Evolutionary conservation across 1,140 invertebrate species (phyloP), one percentile per base, ranked within the genome.

Genomic region (Amyelois transitella): DNA sequence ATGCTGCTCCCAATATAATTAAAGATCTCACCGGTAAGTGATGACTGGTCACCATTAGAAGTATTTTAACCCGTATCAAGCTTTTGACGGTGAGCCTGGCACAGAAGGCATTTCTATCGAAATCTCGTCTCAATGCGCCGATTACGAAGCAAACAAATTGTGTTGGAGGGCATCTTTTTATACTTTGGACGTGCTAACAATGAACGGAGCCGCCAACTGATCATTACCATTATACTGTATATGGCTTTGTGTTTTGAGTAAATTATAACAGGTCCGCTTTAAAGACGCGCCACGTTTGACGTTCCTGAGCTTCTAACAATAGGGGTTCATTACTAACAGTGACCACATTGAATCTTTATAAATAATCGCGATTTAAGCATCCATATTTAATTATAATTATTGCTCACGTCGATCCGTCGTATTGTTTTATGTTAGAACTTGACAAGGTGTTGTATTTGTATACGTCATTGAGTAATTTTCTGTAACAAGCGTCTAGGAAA

Each of bases 161-260:
- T 83, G 75, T 38, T 82, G 66, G 72, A 81, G 64, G 61, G 67
- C 61, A 69, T 51, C 73, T 83, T 82, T 77, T 87, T 85, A 75
- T 85, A 63, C 63, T 71, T 77, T 72, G 62, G 80, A 85, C 79
- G 69, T 79, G 81, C 73, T 80, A 81, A 87, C 81, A 87, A 87
- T 85, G 72, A 80, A 60, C 61, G 67, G 63, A 81, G 75, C 73
- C 66, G 66, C 73, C 72, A 86, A 85, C 80, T 81, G 79, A 84
- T 86, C 77, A 86, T 85, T 85, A 86, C 77, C 75, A 84, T 87
- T 85, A 84, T 84, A 71, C 80, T 80, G 57, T 82, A 83, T 77
- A 80, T 74, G 84, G 85, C 81, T 85, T 88, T 88, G 85, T 88
- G 73, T 88, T 88, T 88, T 88, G 81, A 85, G 85, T 85, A 86